These are phyloP conservation scores for Lapara coniferarum DNA, from an alignment of 2,888 invertebrate species.

Conservation along the genomic window DNA sequence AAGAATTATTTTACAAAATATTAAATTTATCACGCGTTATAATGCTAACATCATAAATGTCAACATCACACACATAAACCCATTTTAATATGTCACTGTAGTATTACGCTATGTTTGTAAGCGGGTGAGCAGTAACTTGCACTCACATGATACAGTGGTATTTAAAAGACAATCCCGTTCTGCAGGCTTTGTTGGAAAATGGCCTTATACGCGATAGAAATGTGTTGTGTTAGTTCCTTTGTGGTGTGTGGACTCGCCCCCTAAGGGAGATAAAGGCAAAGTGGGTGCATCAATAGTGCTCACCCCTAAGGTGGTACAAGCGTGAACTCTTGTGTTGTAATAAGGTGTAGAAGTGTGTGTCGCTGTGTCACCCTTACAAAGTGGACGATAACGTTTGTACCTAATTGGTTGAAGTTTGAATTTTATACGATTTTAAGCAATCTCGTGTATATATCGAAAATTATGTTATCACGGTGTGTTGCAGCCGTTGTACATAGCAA, in stretches of 20 bases:
- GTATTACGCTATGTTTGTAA: not conserved
- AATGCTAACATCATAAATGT: too few species aligned
- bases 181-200: too few species aligned
- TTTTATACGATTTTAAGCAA: slow-evolving; percentile 33
- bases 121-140: not conserved
- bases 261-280: too few species aligned
- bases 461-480: slow-evolving; percentile 30
- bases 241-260: too few species aligned
- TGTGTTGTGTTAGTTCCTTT: too few species aligned
- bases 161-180: not conserved
- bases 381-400: not conserved
- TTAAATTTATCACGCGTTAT: too few species aligned
- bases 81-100: not conserved
- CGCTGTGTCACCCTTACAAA: not conserved
- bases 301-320: too few species aligned
- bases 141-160: not conserved
- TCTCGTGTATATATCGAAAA: slow-evolving; percentile 32
- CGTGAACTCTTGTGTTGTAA: too few species aligned
- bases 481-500: slow-evolving; percentile 32
- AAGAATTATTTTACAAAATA: too few species aligned
- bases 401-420: not conserved
- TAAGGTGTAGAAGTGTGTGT: not conserved
- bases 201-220: too few species aligned
- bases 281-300: too few species aligned
- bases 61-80: too few species aligned